Evolutionary conservation across 2,888 invertebrate species (phyloP).

Genomic region (Teleiodes luculella): DNA sequence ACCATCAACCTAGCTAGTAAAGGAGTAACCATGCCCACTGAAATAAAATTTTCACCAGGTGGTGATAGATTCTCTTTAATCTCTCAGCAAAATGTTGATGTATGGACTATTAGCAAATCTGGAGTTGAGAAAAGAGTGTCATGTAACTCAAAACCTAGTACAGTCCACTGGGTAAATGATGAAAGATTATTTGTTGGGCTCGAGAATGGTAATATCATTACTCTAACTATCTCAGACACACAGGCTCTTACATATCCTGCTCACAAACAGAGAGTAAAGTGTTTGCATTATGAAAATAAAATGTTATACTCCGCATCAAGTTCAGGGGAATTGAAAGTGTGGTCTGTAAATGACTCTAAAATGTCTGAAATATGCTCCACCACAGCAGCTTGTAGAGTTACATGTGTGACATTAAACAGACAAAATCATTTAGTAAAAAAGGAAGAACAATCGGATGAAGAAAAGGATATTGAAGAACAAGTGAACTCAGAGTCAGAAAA

Average conservation of each 20-base stretch:
- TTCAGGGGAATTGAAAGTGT: conserved; percentile 87
- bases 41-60: conserved; percentile 85
- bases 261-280: conserved; percentile 84
- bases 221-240: conserved; percentile 75
- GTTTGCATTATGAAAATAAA: conserved; percentile 76
- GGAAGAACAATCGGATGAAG: conserved; percentile 47
- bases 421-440: conserved; percentile 61
- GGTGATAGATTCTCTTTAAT: conserved; percentile 88
- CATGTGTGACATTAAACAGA: conserved; percentile 82
- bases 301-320: conserved; percentile 86
- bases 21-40: conserved; percentile 70
- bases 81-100: conserved; percentile 84
- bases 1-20: conserved; percentile 90
- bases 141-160: conserved; percentile 83
- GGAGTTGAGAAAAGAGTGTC: conserved; percentile 83
- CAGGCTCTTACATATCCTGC: conserved; percentile 69
- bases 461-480: conserved; percentile 29
- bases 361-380: conserved; percentile 76
- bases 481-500: conserved; percentile 24
- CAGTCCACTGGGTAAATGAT: conserved; percentile 83
- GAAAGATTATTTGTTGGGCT: conserved; percentile 83
- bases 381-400: conserved; percentile 85
- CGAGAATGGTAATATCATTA: conserved; percentile 84
- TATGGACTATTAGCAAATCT: conserved; percentile 89
- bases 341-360: conserved; percentile 67